Evolutionary conservation across 2,113 vertebrate species (phyloP).

Genomic region (Varanus komodoensis): DNA sequence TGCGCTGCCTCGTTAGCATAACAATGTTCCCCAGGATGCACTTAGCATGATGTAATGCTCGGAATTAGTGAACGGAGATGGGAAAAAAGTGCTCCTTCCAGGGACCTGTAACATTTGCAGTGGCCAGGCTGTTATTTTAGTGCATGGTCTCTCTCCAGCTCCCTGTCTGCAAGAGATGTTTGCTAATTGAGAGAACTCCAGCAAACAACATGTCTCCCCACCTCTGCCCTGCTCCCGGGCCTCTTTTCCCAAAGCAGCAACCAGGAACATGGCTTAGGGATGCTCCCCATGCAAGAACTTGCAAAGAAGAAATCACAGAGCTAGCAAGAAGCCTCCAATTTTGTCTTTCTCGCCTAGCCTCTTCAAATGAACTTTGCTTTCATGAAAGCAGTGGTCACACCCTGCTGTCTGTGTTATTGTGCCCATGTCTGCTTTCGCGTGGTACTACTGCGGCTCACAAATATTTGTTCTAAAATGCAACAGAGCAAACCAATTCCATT

Average conservation of each 20-base stretch:
- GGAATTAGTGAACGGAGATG: conserved; percentile 48
- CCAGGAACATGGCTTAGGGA: conserved; percentile 34
- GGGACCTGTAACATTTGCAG: conserved; percentile 80
- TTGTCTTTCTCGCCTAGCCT: not conserved
- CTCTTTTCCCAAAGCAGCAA: conserved; percentile 14
- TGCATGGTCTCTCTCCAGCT: conserved; percentile 60
- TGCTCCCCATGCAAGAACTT: conserved; percentile 19
- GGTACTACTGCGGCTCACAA: not conserved
- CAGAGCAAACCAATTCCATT: not conserved
- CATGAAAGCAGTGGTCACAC: not conserved
- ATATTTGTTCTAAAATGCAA: not conserved
- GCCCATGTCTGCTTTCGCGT: no score
- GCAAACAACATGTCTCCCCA: conserved; percentile 59
- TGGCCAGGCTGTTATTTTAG: conserved; percentile 70
- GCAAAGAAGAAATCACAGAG: not conserved
- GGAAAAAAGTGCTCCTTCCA: conserved; percentile 30
- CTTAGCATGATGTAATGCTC: conserved; percentile 82
- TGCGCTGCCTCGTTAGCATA: conserved; percentile 82
- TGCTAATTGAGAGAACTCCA: conserved; percentile 75
- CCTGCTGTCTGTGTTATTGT: not conserved
- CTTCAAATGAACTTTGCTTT: conserved; percentile 3
- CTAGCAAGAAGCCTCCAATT: not conserved
- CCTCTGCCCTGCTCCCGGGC: not conserved
- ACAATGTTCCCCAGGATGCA: conserved; percentile 86
- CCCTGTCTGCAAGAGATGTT: conserved; percentile 61